phyloP scores from a whole-genome alignment of 2,888 invertebrate genomes.

The Mechanitis mazaeus region DNA sequence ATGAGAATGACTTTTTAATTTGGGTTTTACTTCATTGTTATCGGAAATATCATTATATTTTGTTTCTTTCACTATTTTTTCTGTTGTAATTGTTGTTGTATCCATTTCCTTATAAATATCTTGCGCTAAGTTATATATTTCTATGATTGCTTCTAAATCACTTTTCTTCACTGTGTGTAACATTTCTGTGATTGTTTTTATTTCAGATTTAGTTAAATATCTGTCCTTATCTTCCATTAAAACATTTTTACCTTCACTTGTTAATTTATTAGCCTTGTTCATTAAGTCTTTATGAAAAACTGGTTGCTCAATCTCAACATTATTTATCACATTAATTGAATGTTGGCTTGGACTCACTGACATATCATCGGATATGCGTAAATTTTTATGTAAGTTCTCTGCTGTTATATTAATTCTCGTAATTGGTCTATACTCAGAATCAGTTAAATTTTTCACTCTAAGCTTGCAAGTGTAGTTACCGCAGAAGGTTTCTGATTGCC shows the following conservation, averaged over 20 bases:
- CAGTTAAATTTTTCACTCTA: slow-evolving; percentile 40
- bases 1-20: slow-evolving; percentile 14
- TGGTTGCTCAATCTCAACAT: slow-evolving; percentile 21
- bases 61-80: slow-evolving; percentile 34
- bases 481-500: slow-evolving; percentile 62
- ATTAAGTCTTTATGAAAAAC: slow-evolving; percentile 20
- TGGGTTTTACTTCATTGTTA: slow-evolving; percentile 9
- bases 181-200: slow-evolving; percentile 51
- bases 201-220: slow-evolving; percentile 57
- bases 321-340: slow-evolving; percentile 27
- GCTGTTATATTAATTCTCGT: slow-evolving; percentile 43
- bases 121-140: slow-evolving; percentile 64
- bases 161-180: slow-evolving; percentile 60
- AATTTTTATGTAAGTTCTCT: slow-evolving; percentile 20
- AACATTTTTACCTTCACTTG: slow-evolving; percentile 15
- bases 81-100: slow-evolving; percentile 28
- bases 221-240: slow-evolving; percentile 39
- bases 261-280: slow-evolving; percentile 21
- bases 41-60: slow-evolving; percentile 16
- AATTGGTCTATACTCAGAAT: slow-evolving; percentile 36
- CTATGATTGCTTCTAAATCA: slow-evolving; percentile 62
- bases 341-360: slow-evolving; percentile 30
- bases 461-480: slow-evolving; percentile 67
- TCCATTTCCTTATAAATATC: slow-evolving; percentile 64
- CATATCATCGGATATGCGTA: slow-evolving; percentile 22